Evolutionary conservation across 1,140 invertebrate species (phyloP).

Genomic region (Trichonephila clavata): DNA sequence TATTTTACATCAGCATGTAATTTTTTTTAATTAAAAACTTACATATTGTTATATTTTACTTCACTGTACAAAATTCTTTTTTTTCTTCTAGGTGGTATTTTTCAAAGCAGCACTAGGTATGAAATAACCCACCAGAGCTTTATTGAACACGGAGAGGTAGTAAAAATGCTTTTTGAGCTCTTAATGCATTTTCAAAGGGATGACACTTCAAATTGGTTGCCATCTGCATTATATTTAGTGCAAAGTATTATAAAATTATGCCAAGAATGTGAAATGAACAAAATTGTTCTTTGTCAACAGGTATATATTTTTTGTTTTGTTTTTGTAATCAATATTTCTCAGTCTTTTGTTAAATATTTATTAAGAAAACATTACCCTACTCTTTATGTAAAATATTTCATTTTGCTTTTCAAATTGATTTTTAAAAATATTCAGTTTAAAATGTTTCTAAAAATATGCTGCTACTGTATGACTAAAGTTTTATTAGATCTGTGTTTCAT

Average conservation of each 20-base stretch:
- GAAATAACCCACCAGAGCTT: constrained; percentile 11
- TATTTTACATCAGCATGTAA: no score
- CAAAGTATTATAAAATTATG: constrained; percentile 58
- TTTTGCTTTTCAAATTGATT: no score
- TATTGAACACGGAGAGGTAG: constrained; percentile 71
- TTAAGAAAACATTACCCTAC: no score
- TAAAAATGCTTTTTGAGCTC: constrained; percentile 67
- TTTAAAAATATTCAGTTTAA: no score
- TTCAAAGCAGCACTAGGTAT: neutral
- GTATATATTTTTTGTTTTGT: neutral
- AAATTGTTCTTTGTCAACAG: constrained; percentile 51
- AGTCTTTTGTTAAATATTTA: no score
- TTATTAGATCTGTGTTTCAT: no score
- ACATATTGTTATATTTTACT: no score
- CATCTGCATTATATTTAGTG: constrained; percentile 48
- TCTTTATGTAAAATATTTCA: no score
- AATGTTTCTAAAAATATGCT: no score
- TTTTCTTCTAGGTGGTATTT: constrained; percentile 31
- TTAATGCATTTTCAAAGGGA: constrained; percentile 49
- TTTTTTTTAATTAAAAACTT: no score
- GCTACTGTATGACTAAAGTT: no score
- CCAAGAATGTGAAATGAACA: constrained; percentile 71
- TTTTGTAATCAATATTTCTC: neutral
- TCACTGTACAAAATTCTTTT: no score
- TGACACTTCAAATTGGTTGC: neutral